Evolutionary conservation across 2,797 vertebrate genomes (phyloP).

Genomic region (Takifugu ocellatus): DNA sequence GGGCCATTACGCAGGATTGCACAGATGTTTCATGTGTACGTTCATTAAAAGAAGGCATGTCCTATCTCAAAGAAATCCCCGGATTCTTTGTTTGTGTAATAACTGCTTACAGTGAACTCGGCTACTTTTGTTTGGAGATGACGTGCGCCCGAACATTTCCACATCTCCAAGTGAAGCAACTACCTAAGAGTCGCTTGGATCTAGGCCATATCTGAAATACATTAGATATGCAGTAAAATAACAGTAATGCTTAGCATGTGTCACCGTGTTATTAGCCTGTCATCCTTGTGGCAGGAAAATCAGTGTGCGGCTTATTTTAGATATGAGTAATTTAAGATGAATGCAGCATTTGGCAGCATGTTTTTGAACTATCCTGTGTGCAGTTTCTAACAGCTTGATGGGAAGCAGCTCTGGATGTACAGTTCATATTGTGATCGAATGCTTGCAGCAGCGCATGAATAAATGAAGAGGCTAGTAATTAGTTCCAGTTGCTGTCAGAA

Average conservation of each 20-base stretch:
- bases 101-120: background rate
- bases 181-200: too few relatives aligned
- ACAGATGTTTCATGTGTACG: too few relatives aligned
- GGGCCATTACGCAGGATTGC: too few relatives aligned
- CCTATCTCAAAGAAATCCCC: background rate
- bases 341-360: background rate
- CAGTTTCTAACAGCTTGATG: slow-evolving; percentile 8
- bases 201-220: background rate
- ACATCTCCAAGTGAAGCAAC: too few relatives aligned
- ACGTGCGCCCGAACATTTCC: too few relatives aligned
- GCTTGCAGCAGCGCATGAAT: slow-evolving; percentile 53
- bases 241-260: slow-evolving; percentile 3
- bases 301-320: slow-evolving; percentile 5
- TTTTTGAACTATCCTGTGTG: slow-evolving; percentile 14
- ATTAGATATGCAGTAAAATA: slow-evolving; percentile 6
- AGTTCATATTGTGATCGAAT: slow-evolving; percentile 48
- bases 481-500: slow-evolving; percentile 65
- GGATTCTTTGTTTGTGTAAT: background rate
- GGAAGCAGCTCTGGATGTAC: slow-evolving; percentile 25
- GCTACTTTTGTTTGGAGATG: too few relatives aligned
- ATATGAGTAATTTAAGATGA: background rate
- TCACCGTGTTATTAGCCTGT: slow-evolving; percentile 4
- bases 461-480: slow-evolving; percentile 45
- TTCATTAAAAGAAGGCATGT: background rate
- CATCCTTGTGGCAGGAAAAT: background rate